Conservation (phyloP, 2,113 vertebrate species). For the Gobius niger region DNA sequence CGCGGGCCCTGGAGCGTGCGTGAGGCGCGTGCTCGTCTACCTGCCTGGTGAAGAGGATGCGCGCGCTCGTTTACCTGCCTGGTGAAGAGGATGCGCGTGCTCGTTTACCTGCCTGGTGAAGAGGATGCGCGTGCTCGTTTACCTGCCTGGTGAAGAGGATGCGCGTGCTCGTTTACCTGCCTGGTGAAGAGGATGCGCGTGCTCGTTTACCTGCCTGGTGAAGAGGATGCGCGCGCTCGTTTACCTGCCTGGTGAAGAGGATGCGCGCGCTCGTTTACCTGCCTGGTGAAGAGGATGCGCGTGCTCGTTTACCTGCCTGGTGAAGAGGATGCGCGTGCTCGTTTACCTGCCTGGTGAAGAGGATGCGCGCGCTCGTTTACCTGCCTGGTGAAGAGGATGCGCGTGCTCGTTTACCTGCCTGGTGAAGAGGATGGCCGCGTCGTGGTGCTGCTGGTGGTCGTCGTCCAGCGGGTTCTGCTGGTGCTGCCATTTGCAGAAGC, state of each 20-base stretch:
- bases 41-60: too few species aligned
- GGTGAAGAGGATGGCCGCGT: constrained; percentile 97
- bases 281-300: constrained; percentile 95
- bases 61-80: too few species aligned
- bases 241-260: constrained; percentile 77
- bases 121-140: too few species aligned
- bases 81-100: too few species aligned
- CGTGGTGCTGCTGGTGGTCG: constrained; percentile 88
- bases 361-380: constrained; percentile 85
- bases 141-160: too few species aligned
- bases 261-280: constrained; percentile 79
- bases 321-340: constrained; percentile 53
- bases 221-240: constrained; percentile 93
- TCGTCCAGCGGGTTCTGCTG: constrained; percentile 92
- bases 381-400: constrained; percentile 75
- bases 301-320: constrained; percentile 82
- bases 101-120: too few species aligned
- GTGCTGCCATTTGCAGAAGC: constrained; percentile 98
- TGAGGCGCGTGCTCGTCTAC: not conserved
- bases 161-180: not conserved
- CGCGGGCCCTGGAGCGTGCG: not conserved
- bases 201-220: constrained; percentile 89
- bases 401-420: constrained; percentile 84
- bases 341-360: constrained; percentile 96
- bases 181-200: not conserved